phyloP scores from a whole-genome alignment of 2,113 vertebrate species.

The Vireo altiloquus region DNA sequence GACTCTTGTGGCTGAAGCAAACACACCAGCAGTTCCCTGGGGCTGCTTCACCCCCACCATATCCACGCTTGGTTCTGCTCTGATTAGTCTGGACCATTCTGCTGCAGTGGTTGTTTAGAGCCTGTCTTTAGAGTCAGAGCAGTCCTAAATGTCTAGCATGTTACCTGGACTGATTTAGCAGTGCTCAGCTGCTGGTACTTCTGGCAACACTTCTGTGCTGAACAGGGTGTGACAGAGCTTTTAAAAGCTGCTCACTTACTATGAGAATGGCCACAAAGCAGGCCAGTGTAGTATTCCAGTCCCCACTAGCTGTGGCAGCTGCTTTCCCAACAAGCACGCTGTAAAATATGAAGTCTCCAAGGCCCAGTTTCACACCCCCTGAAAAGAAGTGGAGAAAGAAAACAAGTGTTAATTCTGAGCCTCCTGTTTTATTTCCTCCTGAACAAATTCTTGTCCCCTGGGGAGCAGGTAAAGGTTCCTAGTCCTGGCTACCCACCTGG shows the following conservation, averaged over 20 bases:
- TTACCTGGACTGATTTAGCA: background rate
- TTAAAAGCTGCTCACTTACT: conserved; percentile 75
- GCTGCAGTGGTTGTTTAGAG: background rate
- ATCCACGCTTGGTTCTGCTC: background rate
- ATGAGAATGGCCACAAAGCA: conserved; percentile 98
- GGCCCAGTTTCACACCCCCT: conserved; percentile 96
- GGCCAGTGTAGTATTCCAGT: conserved; percentile 97
- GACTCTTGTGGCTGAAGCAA: background rate
- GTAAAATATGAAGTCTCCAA: conserved; percentile 99
- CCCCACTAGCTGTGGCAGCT: conserved; percentile 86
- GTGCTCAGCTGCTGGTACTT: background rate
- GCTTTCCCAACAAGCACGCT: conserved; percentile 97
- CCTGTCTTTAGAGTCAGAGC: background rate
- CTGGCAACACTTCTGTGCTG: background rate
- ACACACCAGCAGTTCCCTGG: background rate
- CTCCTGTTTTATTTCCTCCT: background rate
- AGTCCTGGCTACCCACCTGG: background rate
- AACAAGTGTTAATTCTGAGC: background rate
- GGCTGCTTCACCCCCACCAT: background rate
- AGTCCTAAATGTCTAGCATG: background rate
- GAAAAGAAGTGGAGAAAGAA: background rate
- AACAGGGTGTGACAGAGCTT: background rate
- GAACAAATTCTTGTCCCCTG: background rate
- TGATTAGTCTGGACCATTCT: background rate
- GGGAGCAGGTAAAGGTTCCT: background rate